phyloP scores from a whole-genome alignment of 1,140 invertebrate species.

The Meteorus sp. region DNA sequence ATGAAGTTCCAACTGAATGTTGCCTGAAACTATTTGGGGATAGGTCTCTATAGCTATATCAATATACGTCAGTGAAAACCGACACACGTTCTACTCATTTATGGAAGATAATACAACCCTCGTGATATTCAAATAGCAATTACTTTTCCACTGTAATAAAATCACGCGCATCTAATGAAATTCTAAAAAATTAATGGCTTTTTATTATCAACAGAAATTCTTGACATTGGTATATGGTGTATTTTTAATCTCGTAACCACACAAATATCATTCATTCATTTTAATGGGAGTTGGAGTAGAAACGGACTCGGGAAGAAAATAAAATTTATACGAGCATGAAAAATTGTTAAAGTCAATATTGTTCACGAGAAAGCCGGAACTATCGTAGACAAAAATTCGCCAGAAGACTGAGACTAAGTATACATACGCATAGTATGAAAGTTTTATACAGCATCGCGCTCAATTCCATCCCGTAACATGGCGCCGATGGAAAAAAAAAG shows the following conservation, averaged over 20 bases:
- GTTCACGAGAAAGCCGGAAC: constrained; percentile 21
- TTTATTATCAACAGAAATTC: constrained; percentile 39
- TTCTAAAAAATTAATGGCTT: constrained; percentile 34
- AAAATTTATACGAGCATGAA: background rate
- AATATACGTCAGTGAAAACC: background rate
- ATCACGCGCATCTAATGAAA: constrained; percentile 48
- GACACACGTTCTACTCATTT: constrained; percentile 7
- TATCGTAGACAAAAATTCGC: constrained; percentile 26
- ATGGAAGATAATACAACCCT: constrained; percentile 1
- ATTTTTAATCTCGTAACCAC: too few species aligned
- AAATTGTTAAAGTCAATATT: too few species aligned
- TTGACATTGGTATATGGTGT: too few species aligned
- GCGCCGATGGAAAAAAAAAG: constrained; percentile 49
- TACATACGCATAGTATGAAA: too few species aligned
- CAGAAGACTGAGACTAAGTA: too few species aligned
- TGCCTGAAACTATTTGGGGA: too few species aligned
- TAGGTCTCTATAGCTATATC: too few species aligned
- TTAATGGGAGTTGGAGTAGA: too few species aligned
- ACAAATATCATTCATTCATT: too few species aligned
- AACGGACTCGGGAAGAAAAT: background rate
- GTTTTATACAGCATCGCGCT: constrained; percentile 31
- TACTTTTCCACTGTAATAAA: constrained; percentile 42
- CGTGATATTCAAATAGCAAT: constrained; percentile 16
- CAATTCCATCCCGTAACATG: constrained; percentile 54
- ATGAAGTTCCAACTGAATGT: too few species aligned